Conservation (phyloP, 2,113 vertebrate genomes). For the Paratilapia polleni region DNA sequence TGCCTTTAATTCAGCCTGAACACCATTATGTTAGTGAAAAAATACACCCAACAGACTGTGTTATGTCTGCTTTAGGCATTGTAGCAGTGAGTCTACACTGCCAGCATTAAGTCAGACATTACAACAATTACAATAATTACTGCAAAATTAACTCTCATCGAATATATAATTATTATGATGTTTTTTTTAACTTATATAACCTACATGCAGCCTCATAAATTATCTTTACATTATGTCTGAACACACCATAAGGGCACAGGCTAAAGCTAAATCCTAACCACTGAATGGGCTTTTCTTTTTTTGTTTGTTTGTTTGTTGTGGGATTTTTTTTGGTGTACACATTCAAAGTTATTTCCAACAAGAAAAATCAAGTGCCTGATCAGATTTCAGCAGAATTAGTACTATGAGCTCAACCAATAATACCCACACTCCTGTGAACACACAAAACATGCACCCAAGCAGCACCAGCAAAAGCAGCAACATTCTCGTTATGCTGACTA, state of each 20-base stretch:
- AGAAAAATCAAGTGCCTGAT: slow-evolving; percentile 12
- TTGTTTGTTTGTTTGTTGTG: too few relatives aligned
- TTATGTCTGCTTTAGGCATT: neutral
- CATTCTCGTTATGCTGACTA: slow-evolving; percentile 38
- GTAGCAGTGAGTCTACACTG: neutral
- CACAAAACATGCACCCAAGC: slow-evolving; percentile 30
- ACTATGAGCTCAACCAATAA: slow-evolving; percentile 39
- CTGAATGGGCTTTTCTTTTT: neutral
- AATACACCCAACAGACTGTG: neutral
- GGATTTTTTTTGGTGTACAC: neutral
- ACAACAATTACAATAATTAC: too few relatives aligned
- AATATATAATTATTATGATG: too few relatives aligned
- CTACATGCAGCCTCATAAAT: neutral
- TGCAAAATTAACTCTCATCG: too few relatives aligned
- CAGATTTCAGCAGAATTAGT: slow-evolving; percentile 45
- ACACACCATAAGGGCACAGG: neutral
- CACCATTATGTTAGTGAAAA: neutral
- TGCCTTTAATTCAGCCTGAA: neutral
- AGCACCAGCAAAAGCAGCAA: slow-evolving; percentile 10
- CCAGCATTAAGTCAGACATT: neutral
- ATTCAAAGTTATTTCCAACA: neutral
- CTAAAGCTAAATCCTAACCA: neutral
- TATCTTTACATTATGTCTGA: neutral
- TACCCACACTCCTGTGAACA: slow-evolving; percentile 11
- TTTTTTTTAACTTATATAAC: too few relatives aligned